phyloP scores from a whole-genome alignment of 64 coral and sea anemone species.

The Trachythela sp. region DNA sequence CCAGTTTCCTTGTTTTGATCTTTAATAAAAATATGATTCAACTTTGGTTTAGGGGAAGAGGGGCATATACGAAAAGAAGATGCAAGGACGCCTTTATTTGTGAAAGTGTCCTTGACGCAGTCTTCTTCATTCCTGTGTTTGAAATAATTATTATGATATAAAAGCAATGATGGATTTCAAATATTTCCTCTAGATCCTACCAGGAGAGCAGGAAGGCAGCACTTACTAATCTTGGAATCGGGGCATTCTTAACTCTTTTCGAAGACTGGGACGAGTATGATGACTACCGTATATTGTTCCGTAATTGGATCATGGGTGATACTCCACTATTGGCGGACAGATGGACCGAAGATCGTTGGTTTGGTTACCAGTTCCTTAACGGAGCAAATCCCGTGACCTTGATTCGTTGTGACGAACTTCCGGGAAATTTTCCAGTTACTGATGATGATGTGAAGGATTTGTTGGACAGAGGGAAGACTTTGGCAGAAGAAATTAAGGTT shows the following conservation, averaged over 20 bases:
- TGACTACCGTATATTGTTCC: background rate
- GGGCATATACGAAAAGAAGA: no score
- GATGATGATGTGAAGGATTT: background rate
- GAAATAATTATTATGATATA: no score
- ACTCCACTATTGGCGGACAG: background rate
- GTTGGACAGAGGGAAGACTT: background rate
- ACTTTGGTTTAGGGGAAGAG: no score
- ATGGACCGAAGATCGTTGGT: conserved; percentile 21
- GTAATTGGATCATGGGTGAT: background rate
- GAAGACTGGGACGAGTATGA: conserved; percentile 19
- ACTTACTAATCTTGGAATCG: background rate
- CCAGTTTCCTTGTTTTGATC: no score
- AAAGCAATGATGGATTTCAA: background rate
- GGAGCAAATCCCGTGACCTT: background rate
- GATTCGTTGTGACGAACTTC: background rate
- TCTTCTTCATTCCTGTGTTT: no score
- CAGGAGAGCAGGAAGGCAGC: background rate
- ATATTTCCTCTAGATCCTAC: background rate
- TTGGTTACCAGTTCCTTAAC: conserved; percentile 8
- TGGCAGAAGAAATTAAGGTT: background rate
- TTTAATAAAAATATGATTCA: no score
- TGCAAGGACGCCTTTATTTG: no score
- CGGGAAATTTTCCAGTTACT: background rate
- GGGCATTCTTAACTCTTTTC: background rate
- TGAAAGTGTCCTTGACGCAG: no score